A percentile compares a stretch with the other conserved stretches of the same genome.
These are phyloP conservation scores for Hypolimnas misippus DNA, from an alignment of 2,888 invertebrate species.

Conservation along the genomic window DNA sequence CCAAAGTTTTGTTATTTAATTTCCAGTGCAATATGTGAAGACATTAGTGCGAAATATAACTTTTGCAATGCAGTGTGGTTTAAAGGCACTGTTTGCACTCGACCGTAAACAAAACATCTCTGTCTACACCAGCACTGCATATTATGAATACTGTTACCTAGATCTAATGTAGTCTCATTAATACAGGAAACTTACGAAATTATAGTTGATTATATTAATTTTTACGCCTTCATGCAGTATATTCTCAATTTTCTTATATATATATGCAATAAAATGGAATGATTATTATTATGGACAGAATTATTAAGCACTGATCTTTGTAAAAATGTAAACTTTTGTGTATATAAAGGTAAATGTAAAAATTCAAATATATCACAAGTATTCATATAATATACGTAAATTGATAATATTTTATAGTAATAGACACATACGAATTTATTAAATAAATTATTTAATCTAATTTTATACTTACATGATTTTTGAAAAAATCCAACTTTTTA, in stretches of 20 bases:
- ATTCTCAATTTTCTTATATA: neutral
- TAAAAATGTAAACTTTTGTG: no score
- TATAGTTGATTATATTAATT: neutral
- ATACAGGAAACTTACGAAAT: slow-evolving; percentile 1
- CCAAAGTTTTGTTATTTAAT: neutral
- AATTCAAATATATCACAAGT: no score
- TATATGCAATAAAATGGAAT: neutral
- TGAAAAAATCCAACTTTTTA: neutral
- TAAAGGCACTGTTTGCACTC: slow-evolving; percentile 26
- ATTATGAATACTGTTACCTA: slow-evolving; percentile 14
- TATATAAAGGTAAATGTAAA: no score
- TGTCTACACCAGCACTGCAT: slow-evolving; percentile 24
- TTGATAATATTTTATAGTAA: no score
- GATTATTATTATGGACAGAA: no score
- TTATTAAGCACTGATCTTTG: no score
- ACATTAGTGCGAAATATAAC: slow-evolving; percentile 25
- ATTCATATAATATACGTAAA: no score
- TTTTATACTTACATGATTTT: neutral
- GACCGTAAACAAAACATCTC: slow-evolving; percentile 33
- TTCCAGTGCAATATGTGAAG: slow-evolving; percentile 18
- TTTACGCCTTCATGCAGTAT: neutral
- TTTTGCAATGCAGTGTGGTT: slow-evolving; percentile 26
- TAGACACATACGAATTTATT: neutral
- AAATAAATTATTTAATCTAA: neutral
- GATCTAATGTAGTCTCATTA: slow-evolving; percentile 1